Base-by-base conservation (phyloP, 2,113 vertebrate species). In the Mobula birostris region DNA sequence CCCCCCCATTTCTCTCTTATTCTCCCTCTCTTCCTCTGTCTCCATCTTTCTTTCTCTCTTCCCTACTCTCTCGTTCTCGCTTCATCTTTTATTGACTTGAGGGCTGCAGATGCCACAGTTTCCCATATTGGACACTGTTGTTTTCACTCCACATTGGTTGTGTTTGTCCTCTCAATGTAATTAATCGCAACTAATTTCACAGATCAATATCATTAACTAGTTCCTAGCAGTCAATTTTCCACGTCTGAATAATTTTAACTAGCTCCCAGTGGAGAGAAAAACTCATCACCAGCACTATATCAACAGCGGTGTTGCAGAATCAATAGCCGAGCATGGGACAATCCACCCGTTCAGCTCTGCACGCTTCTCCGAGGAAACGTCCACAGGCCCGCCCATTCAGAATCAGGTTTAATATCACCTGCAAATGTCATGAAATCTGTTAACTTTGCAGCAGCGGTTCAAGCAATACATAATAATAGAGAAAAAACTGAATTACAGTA, bases 31-130 rank as follows among this genome's bases (percentile, higher is more conserved):
- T 19, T 66, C 63, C 94, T 94, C 93, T 14, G 12, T 58, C 94
- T 80, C 85, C 61, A 48, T 48, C 48, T 48, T 48, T 48, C 48
- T 48, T 48, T 48, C 48, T 48, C 3, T 48, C 61, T 70, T 94
- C 94, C 95, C 95, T 95, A 94, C 95, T 95, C 90, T 40, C 94
- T 87, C 94, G 94, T 76, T 94, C 94, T 96, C 94, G 95, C 96
- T 95, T 96, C 24, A 76, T 2, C 27, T 0, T 76, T 76, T 27
- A 76, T 78, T 7, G 77, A 32, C 12, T 80, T 12, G 36, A 80
- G 36, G 32, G 36, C 15, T 40, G 78, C 15, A 48, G 36, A 7
- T 40, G 0, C 4, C 79, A 17, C 12, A 36, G 6, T 17, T 7
- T 6, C 19, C 74, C 19, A 17, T 40, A 5, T 82, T 5, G 78